Evolutionary conservation across 2,888 invertebrate species (phyloP).

Genomic region (Dryobota labecula): DNA sequence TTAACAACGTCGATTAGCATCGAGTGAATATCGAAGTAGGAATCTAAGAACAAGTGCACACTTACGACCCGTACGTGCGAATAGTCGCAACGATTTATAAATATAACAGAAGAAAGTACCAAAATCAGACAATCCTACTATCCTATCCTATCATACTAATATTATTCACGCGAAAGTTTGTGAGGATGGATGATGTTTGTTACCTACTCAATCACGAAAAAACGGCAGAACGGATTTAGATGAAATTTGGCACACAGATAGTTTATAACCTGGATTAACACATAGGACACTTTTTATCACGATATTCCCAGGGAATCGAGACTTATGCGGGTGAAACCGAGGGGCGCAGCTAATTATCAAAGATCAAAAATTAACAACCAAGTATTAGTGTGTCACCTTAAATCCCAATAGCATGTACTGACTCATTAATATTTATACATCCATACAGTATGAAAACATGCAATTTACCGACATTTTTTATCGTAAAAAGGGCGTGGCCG

Average conservation of each 20-base stretch:
- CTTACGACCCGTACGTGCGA: neutral
- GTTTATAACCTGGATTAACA: no score
- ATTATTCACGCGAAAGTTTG: no score
- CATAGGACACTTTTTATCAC: no score
- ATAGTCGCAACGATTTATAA: neutral
- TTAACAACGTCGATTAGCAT: conserved; percentile 43
- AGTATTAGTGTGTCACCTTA: conserved; percentile 21
- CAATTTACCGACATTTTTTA: conserved; percentile 66
- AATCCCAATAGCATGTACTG: conserved; percentile 26
- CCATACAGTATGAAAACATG: conserved; percentile 53
- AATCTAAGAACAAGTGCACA: conserved; percentile 24
- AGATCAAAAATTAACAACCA: neutral
- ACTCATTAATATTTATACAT: conserved; percentile 60
- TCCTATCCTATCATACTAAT: no score
- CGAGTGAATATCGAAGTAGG: conserved; percentile 33
- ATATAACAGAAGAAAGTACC: neutral
- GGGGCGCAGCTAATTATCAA: no score
- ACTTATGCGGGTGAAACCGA: no score
- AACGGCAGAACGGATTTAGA: no score
- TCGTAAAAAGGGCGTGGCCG: conserved; percentile 69
- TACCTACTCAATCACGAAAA: no score
- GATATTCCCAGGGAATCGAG: no score
- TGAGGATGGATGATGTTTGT: no score
- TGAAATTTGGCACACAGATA: no score
- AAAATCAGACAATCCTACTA: no score